Evolutionary conservation across 2,888 invertebrate species (phyloP), one percentile per base, ranked within the genome.

Genomic region (Dicyrtoma fusca): DNA sequence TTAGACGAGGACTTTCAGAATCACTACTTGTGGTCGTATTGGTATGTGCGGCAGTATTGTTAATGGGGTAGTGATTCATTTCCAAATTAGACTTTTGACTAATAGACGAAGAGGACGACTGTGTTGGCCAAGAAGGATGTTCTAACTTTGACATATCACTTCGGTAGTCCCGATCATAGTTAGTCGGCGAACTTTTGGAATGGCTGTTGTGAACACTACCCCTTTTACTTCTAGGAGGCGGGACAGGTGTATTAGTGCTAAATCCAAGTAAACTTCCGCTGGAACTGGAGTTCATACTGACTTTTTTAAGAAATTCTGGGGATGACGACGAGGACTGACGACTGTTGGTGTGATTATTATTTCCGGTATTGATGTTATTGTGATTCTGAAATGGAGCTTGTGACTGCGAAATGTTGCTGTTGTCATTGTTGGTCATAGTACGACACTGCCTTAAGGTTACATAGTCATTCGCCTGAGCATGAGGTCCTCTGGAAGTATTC

Each of bases 161-260:
- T 34, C 8, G 34, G 34, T 5, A 34, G 8, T 34, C 34, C 8
- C 34, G 34, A 8, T 34, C 34, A 8, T 34, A 34, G 34, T 34
- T 34, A 34, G 34, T 34, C 8, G 34, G 3, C 8, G 34, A 8
- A 8, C 34, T 34, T 8, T 34, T 34, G 8, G 34, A 34, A 8
- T 3, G 8, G 34, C 34, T 34, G 34, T 8, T 34, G 34, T 34
- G 34, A 34, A 3, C 8, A 34, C n/a, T n/a, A n/a, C n/a, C n/a
- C n/a, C n/a, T n/a, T 51, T 79, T 79, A 42, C 76, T 76, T 45
- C 79, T 66, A 11, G 80, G 80, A 1, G 80, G 80, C 17, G 80
- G 79, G 19, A 80, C 63, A 0, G 80, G 79, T 13, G 55, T 68
- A 42, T 51, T 4, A 21, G 55, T 6, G 47, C 25, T 51, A 13